phyloP scores from a whole-genome alignment of 2,113 vertebrate species.

The Thalassoma bifasciatum region DNA sequence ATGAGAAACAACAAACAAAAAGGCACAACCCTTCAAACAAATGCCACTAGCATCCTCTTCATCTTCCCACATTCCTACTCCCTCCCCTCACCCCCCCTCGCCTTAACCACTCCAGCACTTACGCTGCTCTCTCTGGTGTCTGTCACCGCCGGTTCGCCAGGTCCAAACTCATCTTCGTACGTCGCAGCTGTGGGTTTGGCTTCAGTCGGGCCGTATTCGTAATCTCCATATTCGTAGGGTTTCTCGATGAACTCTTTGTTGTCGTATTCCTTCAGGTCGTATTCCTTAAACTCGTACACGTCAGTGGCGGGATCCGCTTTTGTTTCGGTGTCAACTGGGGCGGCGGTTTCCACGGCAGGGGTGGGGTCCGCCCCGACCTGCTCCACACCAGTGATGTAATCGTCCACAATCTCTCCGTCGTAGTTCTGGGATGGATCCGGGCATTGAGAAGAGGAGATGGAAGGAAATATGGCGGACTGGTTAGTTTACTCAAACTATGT shows the following conservation, averaged over 20 bases:
- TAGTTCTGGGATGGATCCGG: slow-evolving; percentile 79
- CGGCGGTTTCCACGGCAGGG: slow-evolving; percentile 69
- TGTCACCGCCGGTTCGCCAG: slow-evolving; percentile 93
- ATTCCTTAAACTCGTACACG: slow-evolving; percentile 88
- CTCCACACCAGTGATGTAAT: slow-evolving; percentile 96
- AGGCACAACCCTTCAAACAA: slow-evolving; percentile 25
- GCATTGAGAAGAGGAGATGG: slow-evolving; percentile 5
- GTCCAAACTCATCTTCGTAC: slow-evolving; percentile 90
- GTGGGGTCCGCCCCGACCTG: slow-evolving; percentile 88
- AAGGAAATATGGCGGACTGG: slow-evolving; percentile 37
- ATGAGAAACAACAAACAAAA: slow-evolving; percentile 57
- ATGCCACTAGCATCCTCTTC: slow-evolving; percentile 33
- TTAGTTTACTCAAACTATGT: slow-evolving; percentile 56
- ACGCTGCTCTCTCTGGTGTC: slow-evolving; percentile 92
- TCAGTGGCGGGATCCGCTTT: slow-evolving; percentile 81
- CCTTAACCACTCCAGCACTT: slow-evolving; percentile 77
- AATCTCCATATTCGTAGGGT: slow-evolving; percentile 84
- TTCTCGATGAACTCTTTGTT: slow-evolving; percentile 77
- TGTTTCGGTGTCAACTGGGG: slow-evolving; percentile 58
- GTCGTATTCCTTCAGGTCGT: slow-evolving; percentile 85
- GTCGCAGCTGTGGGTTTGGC: slow-evolving; percentile 83
- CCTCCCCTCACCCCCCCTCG: not conserved
- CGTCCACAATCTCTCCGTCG: slow-evolving; percentile 92
- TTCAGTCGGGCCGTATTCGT: slow-evolving; percentile 89
- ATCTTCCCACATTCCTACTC: slow-evolving; percentile 49